These are phyloP conservation scores for Enteromius anoplus DNA, from an alignment of 2,797 vertebrate genomes.

Conservation along the genomic window DNA sequence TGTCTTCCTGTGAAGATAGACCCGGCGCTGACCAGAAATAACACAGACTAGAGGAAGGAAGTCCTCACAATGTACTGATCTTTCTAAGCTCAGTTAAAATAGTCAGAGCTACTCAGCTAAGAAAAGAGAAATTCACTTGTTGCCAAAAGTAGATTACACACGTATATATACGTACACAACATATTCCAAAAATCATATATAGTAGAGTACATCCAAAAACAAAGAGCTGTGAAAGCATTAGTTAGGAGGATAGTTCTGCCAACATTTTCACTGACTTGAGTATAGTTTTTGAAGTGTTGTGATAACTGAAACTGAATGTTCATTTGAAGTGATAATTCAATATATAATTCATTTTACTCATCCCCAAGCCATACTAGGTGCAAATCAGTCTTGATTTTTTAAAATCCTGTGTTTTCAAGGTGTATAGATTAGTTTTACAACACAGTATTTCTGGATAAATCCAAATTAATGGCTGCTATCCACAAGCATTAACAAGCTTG, in stretches of 20 bases:
- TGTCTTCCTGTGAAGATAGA: slow-evolving; percentile 36
- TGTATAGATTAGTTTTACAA: no score
- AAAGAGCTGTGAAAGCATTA: background rate
- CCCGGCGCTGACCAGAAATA: slow-evolving; percentile 47
- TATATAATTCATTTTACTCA: no score
- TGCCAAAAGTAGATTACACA: slow-evolving; percentile 4
- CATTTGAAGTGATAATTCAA: no score
- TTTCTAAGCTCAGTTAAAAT: slow-evolving; percentile 9
- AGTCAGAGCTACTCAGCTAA: background rate
- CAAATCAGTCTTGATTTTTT: no score
- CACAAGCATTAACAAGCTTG: no score
- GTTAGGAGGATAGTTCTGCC: background rate
- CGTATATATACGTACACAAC: background rate
- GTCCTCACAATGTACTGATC: slow-evolving; percentile 29
- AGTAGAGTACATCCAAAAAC: background rate
- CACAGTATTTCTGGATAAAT: no score
- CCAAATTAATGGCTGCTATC: no score
- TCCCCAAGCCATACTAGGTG: no score
- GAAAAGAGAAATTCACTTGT: background rate
- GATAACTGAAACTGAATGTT: no score
- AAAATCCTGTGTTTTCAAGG: no score
- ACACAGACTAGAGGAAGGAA: slow-evolving; percentile 45
- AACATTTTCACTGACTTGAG: background rate
- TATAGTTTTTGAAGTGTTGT: background rate
- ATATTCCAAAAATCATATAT: background rate